Evolutionary conservation across 2,797 vertebrate species (phyloP).

Genomic region (Fundulus diaphanus): DNA sequence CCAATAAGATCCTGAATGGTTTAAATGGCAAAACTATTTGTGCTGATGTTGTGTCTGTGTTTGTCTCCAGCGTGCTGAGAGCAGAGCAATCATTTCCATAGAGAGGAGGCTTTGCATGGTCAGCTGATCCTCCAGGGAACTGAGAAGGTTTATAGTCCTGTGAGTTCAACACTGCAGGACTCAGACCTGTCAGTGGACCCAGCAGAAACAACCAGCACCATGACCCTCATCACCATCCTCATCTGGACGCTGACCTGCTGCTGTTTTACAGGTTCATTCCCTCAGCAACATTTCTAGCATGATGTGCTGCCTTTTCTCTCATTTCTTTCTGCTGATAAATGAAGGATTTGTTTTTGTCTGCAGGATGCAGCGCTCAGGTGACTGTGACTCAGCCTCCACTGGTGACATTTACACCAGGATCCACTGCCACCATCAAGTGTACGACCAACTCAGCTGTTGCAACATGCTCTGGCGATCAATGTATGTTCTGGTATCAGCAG

Average conservation of each 20-base stretch:
- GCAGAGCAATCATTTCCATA: conserved; percentile 47
- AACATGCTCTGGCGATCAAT: fast-evolving
- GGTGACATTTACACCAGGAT: conserved; percentile 32
- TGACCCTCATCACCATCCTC: conserved; percentile 62
- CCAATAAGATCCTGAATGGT: conserved; percentile 2
- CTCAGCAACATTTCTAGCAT: conserved; percentile 33
- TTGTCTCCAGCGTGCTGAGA: conserved; percentile 18
- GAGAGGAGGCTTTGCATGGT: conserved; percentile 58
- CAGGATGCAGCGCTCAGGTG: conserved; percentile 33
- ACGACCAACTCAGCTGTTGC: background rate
- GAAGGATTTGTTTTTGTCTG: conserved; percentile 29
- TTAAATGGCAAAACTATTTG: conserved; percentile 10
- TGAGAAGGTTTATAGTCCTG: conserved; percentile 61
- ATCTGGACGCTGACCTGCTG: conserved; percentile 62
- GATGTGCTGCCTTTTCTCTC: conserved; percentile 27
- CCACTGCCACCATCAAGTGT: conserved; percentile 46
- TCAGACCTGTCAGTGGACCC: conserved; percentile 50
- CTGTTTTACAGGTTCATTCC: conserved; percentile 50
- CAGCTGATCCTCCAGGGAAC: conserved; percentile 56
- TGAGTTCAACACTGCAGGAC: conserved; percentile 46
- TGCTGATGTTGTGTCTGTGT: conserved; percentile 3
- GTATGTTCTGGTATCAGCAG: conserved; percentile 29
- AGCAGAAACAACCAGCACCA: conserved; percentile 50
- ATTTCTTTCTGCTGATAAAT: conserved; percentile 32
- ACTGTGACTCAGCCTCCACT: conserved; percentile 58